Evolutionary conservation across 2,888 invertebrate species (phyloP), one percentile per base, ranked within the genome.

Genomic region (Piscicola geometra): DNA sequence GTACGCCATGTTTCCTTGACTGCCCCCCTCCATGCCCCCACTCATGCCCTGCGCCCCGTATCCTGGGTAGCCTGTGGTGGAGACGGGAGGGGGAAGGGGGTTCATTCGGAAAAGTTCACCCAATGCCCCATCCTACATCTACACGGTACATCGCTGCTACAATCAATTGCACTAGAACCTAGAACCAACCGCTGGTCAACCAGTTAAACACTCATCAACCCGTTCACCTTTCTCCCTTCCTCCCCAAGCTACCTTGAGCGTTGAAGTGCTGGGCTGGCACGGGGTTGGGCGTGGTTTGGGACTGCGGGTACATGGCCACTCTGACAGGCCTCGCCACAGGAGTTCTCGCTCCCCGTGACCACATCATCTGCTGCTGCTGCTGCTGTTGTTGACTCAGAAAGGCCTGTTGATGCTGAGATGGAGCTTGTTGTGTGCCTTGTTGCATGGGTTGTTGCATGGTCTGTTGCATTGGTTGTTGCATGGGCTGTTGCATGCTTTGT

Each of bases 361-460:
- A 71, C 50, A 30, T 47, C 12, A 28, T 50, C n/a, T 52, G 50
- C 50, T 2, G 71, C 52, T 28, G 70, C 35, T 52, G 47, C n/a
- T 52, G 50, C 50, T 2, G 71, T 33, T 28, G 70, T 25, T 52
- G 50, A 9, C 73, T 60, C 18, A 32, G n/a, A 18, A 73, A 52
- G 35, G 60, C 21, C 5, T 35, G 56, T 30, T 32, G n/a, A n/a
- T n/a, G 47, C 56, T 52, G 71, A 21, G 56, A 56, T 18, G 35
- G 35, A 32, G 33, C 32, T 15, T 32, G 67, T 32, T 67, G 67
- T 5, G 33, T 52, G 2, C 33, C 25, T 18, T 73, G 60, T 21
- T 73, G 73, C 64, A 73, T 33, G 1, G 73, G 73, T 5, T 73
- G 73, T 64, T 64, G 18, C 12, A 64, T 73, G n/a, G 41, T 36